Conservation (phyloP, 1,140 invertebrate species). For the Brachionus asplanchnoidis region DNA sequence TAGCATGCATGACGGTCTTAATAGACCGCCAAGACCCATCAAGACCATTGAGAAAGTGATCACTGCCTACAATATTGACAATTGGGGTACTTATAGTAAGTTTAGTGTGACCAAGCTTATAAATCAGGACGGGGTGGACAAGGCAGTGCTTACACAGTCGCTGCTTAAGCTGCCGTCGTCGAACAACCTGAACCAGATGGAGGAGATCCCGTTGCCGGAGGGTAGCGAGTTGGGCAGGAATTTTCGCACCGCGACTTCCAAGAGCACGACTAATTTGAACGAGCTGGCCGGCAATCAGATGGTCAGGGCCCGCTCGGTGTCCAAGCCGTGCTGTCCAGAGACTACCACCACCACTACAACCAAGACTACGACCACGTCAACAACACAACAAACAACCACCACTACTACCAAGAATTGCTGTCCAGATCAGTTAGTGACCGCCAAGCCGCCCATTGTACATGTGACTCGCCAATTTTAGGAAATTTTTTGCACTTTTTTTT, state of each 20-base stretch:
- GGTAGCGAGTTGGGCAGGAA: background rate
- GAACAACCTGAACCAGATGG: constrained; percentile 22
- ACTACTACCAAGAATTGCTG: constrained; percentile 5
- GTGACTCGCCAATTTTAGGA: constrained; percentile 18
- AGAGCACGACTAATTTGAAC: background rate
- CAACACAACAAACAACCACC: constrained; percentile 15
- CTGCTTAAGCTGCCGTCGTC: background rate
- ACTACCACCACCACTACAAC: constrained; percentile 15
- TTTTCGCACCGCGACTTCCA: background rate
- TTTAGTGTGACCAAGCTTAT: constrained; percentile 42
- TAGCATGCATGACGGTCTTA: constrained; percentile 13
- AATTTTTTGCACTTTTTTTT: background rate
- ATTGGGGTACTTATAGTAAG: constrained; percentile 36
- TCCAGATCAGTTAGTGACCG: background rate
- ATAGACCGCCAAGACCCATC: background rate
- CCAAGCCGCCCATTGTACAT: constrained; percentile 27
- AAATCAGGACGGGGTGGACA: constrained; percentile 31
- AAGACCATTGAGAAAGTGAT: constrained; percentile 23
- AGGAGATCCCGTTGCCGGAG: background rate
- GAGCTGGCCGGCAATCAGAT: background rate
- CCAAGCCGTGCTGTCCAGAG: background rate
- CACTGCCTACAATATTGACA: constrained; percentile 14
- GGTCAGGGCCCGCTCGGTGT: background rate
- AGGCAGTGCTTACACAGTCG: constrained; percentile 32
- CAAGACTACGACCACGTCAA: background rate